Evolutionary conservation across 2,888 invertebrate species (phyloP), one percentile per base, ranked within the genome.

Genomic region (Polymixis flavicincta): DNA sequence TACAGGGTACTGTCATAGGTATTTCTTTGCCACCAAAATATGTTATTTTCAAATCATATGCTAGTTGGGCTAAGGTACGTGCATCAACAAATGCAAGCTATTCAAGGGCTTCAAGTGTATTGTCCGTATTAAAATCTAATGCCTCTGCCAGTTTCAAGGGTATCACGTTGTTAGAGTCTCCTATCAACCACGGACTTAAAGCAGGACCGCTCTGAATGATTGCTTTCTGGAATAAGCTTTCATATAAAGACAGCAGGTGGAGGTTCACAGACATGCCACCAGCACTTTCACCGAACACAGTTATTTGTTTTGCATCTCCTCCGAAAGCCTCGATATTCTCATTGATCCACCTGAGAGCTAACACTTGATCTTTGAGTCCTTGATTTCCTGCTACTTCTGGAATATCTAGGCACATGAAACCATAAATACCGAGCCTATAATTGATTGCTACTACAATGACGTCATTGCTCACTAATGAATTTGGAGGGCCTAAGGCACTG

Each of bases 381-480:
- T 90, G 90, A 73, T 92, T 92, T 8, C 92, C 92, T 7, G 92
- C 89, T 13, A 90, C 85, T 11, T 89, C 88, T 3, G 88, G 86
- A 61, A 73, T 80, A 28, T 80, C 78, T 0, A 86, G 28, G 45
- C 87, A 87, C 71, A 92, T 82, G 37, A 92, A 92, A 7, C 92
- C 92, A 32, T 87, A 91, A 11, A 86, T 75, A 25, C 84, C 84
- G 4, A 85, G 75, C 3, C 84, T 73, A 9, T 85, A 85, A 45
- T 82, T 85, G 6, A 85, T 65, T 60, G 73, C 28, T 25, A 85
- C 83, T 13, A 85, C 71, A 19, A 85, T 78, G 17, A 84, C 85
- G 22, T 82, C 78, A 65, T 78, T 71, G 68, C 22, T 72, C 22
- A 85, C 6, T 0, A 84, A 66, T 4, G 28, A 17, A 0, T 32